Percentiles rank a stretch among this genome's conserved stretches.
These are phyloP conservation scores for Arizona elegans DNA, from an alignment of 2,113 vertebrate species.

Conservation along the genomic window DNA sequence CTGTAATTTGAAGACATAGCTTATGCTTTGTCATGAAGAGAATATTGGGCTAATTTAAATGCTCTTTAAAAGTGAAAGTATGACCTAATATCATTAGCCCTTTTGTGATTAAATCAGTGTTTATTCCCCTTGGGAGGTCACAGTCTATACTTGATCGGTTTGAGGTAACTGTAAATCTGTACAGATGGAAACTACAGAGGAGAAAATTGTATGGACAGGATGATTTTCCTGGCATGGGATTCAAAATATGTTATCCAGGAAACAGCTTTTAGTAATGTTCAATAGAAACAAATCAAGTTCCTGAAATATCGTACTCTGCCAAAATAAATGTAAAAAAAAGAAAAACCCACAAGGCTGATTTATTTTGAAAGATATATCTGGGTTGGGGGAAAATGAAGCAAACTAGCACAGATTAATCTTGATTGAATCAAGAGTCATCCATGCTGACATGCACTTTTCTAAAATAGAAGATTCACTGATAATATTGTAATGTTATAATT, in stretches of 20 bases:
- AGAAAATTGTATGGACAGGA: slow-evolving; percentile 20
- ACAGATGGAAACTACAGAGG: slow-evolving; percentile 33
- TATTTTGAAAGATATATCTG: slow-evolving; percentile 20
- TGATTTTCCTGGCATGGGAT: slow-evolving; percentile 4
- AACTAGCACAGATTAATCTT: not conserved
- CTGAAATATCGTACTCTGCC: slow-evolving; percentile 11
- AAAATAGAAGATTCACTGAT: not conserved
- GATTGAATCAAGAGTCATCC: not conserved
- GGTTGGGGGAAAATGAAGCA: not conserved
- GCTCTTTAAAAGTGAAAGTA: not conserved
- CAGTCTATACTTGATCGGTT: slow-evolving; percentile 25
- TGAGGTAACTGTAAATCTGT: slow-evolving; percentile 27
- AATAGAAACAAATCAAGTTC: slow-evolving; percentile 33
- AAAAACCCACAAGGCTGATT: not conserved
- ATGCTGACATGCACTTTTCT: not conserved
- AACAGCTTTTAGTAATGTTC: slow-evolving; percentile 21
- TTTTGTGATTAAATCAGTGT: not conserved
- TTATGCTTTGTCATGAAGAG: not conserved
- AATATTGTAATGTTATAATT: not conserved
- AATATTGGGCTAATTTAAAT: not conserved
- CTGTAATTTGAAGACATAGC: not conserved
- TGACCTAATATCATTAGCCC: slow-evolving; percentile 12
- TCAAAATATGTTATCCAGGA: slow-evolving; percentile 28
- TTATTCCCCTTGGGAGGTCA: not conserved
- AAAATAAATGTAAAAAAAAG: slow-evolving; percentile 18